Evolutionary conservation across 2,113 vertebrate species (phyloP), one percentile per base, ranked within the genome.

Genomic region (Jaculus jaculus): DNA sequence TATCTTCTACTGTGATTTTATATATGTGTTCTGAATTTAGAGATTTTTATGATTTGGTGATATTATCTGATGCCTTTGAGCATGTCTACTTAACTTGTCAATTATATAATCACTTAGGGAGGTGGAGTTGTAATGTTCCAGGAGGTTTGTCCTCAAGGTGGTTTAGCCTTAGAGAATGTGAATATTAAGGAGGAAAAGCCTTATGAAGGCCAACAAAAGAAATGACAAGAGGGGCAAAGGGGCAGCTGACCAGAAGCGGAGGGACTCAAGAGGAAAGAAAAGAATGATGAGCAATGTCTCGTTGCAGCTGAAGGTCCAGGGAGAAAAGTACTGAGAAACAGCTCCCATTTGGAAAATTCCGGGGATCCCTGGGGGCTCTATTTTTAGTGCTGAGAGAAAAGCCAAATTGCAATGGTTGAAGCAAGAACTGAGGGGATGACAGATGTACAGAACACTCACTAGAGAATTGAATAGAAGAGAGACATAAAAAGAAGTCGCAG

Each of bases 321-420:
- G 80, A 89, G 72, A 54, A 89, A 65, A 61, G 2, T 28, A 39
- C 42, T 79, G 39, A 74, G 28, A 73, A 65, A 30, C 39, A 26
- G 65, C 65, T 86, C 17, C 79, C 21, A 61, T 89, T 92, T 80
- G 47, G 39, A 39, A 95, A 85, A n/a, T 91, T 80, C 54, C 30
- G 23, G 20, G 78, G 28, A 3, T 51, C 54, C 42, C 47, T 39
- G 32, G 72, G 68, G 72, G 65, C 24, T 39, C 5, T 47, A 9
- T 54, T 89, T 94, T 87, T 69, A 72, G 30, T 79, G 15, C 10
- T 71, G 32, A 92, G 2, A 75, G 34, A 66, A 87, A 47, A 78
- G 23, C 42, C 73, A 66, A 21, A 21, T 74, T 78, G 10, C 15
- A 23, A 28, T 75, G 16, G 61, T 72, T 79, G 9, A 66, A 87